phyloP scores from a whole-genome alignment of 2,113 vertebrate species.

The Indicator indicator region DNA sequence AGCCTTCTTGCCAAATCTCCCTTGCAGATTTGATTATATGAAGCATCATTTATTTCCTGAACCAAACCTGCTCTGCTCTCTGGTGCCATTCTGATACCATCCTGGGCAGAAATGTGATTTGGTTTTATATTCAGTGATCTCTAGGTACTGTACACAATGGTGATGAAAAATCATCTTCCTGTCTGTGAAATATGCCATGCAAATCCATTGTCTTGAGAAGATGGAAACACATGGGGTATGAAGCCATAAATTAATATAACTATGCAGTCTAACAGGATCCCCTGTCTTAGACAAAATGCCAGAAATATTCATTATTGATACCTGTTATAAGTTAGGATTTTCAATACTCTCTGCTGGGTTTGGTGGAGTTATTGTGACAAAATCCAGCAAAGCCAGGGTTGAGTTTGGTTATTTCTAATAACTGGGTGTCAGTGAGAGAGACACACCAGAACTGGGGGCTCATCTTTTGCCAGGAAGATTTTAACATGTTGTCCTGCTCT shows the following conservation, averaged over 20 bases:
- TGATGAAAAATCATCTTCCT: background rate
- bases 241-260: background rate
- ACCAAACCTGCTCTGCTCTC: slow-evolving; percentile 19
- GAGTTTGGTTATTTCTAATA: background rate
- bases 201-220: background rate
- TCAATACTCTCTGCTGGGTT: background rate
- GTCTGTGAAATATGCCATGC: background rate
- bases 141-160: background rate
- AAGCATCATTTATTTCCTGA: slow-evolving; percentile 33
- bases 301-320: background rate
- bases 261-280: background rate
- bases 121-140: background rate
- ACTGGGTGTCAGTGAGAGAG: background rate
- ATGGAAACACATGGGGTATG: background rate
- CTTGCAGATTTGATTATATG: slow-evolving; percentile 25
- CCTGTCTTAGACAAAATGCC: background rate
- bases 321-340: background rate
- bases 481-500: background rate
- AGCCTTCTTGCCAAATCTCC: slow-evolving; percentile 11
- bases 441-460: background rate
- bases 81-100: slow-evolving; percentile 36
- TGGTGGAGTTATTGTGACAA: background rate
- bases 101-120: background rate
- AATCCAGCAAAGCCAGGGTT: background rate
- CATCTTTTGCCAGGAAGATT: background rate